Conservation (phyloP, 2,888 invertebrate genomes). For the Anorthoa munda region DNA sequence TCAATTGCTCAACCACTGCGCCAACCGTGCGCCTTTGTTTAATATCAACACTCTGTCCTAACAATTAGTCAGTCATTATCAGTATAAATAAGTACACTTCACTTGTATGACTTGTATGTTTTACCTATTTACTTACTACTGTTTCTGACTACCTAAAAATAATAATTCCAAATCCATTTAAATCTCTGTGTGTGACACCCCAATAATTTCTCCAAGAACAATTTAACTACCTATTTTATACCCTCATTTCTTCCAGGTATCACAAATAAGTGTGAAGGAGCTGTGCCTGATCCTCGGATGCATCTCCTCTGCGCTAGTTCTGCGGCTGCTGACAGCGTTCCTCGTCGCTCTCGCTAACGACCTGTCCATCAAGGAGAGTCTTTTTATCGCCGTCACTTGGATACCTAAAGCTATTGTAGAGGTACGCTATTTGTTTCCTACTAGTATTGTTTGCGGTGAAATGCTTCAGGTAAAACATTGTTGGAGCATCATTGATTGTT, state of each 20-base stretch:
- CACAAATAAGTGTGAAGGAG: constrained; percentile 78
- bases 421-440: constrained; percentile 72
- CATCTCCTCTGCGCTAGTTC: constrained; percentile 80
- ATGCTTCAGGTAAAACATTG: constrained; percentile 40
- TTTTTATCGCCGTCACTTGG: constrained; percentile 87
- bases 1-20: too few species aligned
- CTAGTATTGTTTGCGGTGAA: constrained; percentile 40
- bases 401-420: constrained; percentile 89
- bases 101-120: too few species aligned
- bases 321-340: constrained; percentile 84
- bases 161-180: too few species aligned
- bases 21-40: too few species aligned
- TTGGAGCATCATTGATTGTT: constrained; percentile 36
- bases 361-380: constrained; percentile 83
- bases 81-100: too few species aligned
- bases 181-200: background rate
- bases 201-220: background rate
- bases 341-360: constrained; percentile 83
- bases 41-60: too few species aligned
- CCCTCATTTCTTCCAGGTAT: constrained; percentile 73
- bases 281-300: constrained; percentile 82
- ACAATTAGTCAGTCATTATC: too few species aligned
- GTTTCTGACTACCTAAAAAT: too few species aligned
- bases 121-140: too few species aligned
- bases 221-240: background rate